A percentile compares a stretch with the other conserved stretches of the same genome.
phyloP scores from a whole-genome alignment of 2,797 vertebrate species.

The Selene dorsalis region DNA sequence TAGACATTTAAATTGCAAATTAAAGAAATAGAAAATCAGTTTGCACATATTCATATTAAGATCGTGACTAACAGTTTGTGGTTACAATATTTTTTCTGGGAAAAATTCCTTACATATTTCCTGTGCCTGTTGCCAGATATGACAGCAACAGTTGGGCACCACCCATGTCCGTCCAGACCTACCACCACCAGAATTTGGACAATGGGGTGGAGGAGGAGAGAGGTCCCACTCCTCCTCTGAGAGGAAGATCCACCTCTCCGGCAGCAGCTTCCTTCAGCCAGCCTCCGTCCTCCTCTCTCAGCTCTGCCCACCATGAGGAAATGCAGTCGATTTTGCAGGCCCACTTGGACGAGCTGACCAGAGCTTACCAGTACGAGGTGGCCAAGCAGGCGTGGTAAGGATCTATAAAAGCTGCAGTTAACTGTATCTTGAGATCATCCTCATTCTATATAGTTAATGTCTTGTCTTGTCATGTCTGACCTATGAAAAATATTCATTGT shows the following conservation, averaged over 20 bases:
- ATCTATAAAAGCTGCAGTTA: neutral
- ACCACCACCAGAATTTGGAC: conserved; percentile 92
- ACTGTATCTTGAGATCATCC: neutral
- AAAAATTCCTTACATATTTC: neutral
- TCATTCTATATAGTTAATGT: neutral
- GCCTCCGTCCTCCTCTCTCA: conserved; percentile 91
- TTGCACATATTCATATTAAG: neutral
- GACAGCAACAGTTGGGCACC: conserved; percentile 93
- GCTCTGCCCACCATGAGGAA: conserved; percentile 94
- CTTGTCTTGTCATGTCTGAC: neutral
- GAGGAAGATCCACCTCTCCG: conserved; percentile 93
- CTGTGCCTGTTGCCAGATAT: conserved; percentile 80
- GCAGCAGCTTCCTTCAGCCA: conserved; percentile 88
- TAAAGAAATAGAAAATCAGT: too few relatives aligned
- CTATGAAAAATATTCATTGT: neutral
- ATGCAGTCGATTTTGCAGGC: conserved; percentile 96
- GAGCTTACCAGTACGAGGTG: conserved; percentile 96
- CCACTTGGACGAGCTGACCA: conserved; percentile 93
- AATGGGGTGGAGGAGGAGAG: conserved; percentile 91
- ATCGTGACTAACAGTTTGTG: neutral
- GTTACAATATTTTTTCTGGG: neutral
- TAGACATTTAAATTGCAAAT: neutral
- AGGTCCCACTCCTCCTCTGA: conserved; percentile 92
- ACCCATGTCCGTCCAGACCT: conserved; percentile 91
- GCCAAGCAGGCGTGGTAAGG: conserved; percentile 93